Conservation (phyloP, 2,888 invertebrate genomes). For the Dichetophora obliterata region DNA sequence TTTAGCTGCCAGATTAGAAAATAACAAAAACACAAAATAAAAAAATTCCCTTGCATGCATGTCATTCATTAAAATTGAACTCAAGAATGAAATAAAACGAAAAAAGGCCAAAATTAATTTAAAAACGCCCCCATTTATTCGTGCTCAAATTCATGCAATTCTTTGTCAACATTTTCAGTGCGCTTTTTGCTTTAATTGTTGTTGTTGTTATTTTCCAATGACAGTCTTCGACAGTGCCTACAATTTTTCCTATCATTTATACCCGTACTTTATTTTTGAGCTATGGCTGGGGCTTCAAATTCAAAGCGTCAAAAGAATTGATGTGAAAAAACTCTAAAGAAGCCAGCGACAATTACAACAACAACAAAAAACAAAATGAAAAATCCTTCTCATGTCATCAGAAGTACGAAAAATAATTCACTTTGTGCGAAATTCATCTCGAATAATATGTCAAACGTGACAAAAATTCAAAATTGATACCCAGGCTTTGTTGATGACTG, state of each 20-base stretch:
- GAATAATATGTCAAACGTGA: constrained; percentile 61
- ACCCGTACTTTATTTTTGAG: constrained; percentile 15
- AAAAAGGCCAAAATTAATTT: background rate
- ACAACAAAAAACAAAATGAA: background rate
- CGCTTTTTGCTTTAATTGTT: background rate
- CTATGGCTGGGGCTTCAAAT: constrained; percentile 22
- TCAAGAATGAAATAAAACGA: background rate
- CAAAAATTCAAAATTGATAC: constrained; percentile 56
- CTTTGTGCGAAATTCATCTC: constrained; percentile 37
- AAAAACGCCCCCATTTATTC: background rate
- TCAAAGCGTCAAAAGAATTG: constrained; percentile 58
- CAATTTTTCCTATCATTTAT: too few species aligned
- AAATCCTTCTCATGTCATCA: constrained; percentile 22
- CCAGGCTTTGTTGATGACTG: constrained; percentile 19
- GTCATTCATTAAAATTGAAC: constrained; percentile 4
- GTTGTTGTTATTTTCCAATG: too few species aligned
- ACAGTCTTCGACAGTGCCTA: too few species aligned
- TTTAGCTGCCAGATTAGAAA: constrained; percentile 5
- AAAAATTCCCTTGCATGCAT: background rate
- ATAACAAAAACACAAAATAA: background rate
- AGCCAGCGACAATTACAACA: constrained; percentile 44
- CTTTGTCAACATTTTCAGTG: constrained; percentile 18
- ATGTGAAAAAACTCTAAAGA: constrained; percentile 52
- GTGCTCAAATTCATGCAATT: constrained; percentile 9
- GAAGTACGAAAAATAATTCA: constrained; percentile 50